Base-by-base conservation (phyloP, 2,113 vertebrate genomes). In the Bubo blakistoni region DNA sequence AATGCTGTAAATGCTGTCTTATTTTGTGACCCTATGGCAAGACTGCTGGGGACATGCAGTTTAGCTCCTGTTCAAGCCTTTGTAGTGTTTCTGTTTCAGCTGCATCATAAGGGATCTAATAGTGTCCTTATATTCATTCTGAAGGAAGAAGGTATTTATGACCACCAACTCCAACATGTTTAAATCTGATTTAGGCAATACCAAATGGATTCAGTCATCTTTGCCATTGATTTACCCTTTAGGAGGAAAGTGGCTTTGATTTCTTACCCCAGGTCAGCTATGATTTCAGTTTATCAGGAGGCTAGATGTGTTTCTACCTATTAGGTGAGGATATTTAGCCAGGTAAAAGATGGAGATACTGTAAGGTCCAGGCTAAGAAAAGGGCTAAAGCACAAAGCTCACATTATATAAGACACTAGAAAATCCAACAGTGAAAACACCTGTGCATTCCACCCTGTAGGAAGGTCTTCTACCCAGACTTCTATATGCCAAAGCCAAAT, bases 31-130 rank as follows among this genome's bases (percentile, higher is more conserved):
- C 22, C 49, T 73, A 6, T 15, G 29, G 29, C 74, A 84, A 17
- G 26, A 10, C 11, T 86, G 27, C 49, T 65, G 42, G 9, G 5
- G 8, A 14, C 0, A 0, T 49, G 61, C 2, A 0, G 10, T 67
- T 83, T 73, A 70, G 40, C 36, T 77, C 16, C 38, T 47, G 1
- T 16, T 67, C 1, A 9, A 69, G 34, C 32, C 9, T 65, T 80
- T 67, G 27, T 36, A 72, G 19, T n/a, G 14, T 59, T 86, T 81
- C 55, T 69, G 47, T 44, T 93, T 86, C 63, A 80, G 19, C 44
- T 80, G 14, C 11, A 13, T 46, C 20, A 2, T 55, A 38, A 27
- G 24, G 25, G 24, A 22, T 65, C 9, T 58, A 61, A 55, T 17
- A 32, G 20, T 16, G 22, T 62, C 24, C 81, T 69, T 65, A 24